Evolutionary conservation across 2,888 invertebrate genomes (phyloP).

Genomic region (Drosophila sordidula): DNA sequence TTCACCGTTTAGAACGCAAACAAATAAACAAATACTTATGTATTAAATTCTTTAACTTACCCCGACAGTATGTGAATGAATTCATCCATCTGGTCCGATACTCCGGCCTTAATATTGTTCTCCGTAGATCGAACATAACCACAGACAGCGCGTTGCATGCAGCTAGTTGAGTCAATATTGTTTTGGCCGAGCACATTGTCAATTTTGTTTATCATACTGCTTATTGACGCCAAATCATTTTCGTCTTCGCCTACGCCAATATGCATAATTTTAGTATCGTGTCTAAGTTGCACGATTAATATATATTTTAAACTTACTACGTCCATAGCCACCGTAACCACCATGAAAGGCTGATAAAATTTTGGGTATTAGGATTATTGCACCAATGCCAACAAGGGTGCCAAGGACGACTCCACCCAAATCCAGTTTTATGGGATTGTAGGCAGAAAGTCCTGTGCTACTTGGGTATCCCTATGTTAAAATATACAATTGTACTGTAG

Average conservation of each 20-base stretch:
- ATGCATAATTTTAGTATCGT: neutral
- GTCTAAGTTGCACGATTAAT: neutral
- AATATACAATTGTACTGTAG: neutral
- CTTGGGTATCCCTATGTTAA: constrained; percentile 83
- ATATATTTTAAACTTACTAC: constrained; percentile 85
- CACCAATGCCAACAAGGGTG: constrained; percentile 92
- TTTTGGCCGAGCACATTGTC: constrained; percentile 89
- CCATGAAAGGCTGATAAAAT: constrained; percentile 90
- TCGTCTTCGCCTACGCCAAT: constrained; percentile 86
- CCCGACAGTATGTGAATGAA: constrained; percentile 88
- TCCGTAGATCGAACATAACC: constrained; percentile 90
- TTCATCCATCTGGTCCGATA: constrained; percentile 88
- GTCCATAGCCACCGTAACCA: constrained; percentile 88
- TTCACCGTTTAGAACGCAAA: constrained; percentile 26
- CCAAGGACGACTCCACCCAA: constrained; percentile 93
- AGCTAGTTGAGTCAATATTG: constrained; percentile 90
- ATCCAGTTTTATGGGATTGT: constrained; percentile 92
- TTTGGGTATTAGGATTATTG: constrained; percentile 92
- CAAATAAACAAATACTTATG: constrained; percentile 34
- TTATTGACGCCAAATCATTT: constrained; percentile 87
- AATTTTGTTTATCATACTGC: constrained; percentile 88
- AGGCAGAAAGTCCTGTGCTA: constrained; percentile 87
- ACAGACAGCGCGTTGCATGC: constrained; percentile 90
- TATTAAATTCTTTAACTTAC: constrained; percentile 85
- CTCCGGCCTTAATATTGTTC: constrained; percentile 88